Evolutionary conservation across 1,140 invertebrate species (phyloP), one percentile per base, ranked within the genome.

Genomic region (Heliothis subflexa): DNA sequence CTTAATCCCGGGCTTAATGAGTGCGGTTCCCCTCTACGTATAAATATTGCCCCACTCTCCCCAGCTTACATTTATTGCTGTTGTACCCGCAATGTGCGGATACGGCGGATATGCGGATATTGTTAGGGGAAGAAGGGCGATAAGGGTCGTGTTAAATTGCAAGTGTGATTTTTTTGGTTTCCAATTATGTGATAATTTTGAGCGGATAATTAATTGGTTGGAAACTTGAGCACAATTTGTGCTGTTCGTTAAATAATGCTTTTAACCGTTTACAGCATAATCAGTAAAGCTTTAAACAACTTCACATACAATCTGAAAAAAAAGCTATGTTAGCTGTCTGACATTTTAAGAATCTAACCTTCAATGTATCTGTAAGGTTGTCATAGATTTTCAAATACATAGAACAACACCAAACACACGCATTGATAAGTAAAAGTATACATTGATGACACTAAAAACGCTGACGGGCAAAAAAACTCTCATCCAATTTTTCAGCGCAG

Each of bases 1-100:
- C 71, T 78, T 78, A 75, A 81, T 78, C 52, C 77, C 76, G 68
- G 70, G 70, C 62, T 72, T 81, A 78, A 81, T 81, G 72, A 81
- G 68, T 76, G 55, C 61, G 45, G 59, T 72, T 72, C 55, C 71
- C 72, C 72, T 64, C 72, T 59, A 12, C 25, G 62, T 33, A 61
- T 68, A 68, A 77, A 66, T 77, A 66, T 66, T 77, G 74, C 28
- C 62, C 74, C 11, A 54, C n/a, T 18, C 33, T 18, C 59, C 61
- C 59, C 61, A 45, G 40, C 70, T 81, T 78, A 81, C 80, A 78
- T 78, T 78, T 78, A 81, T 81, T 81, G 66, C 28, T 57, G 64
- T 71, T 78, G 77, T 78, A 61, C 49, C 73, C 73, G 73, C 79
- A 72, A 75, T 61, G 47, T 61, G 55, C 54, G 71, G 54, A 49